Conservation (phyloP, 2,888 invertebrate species). For the Taphrorychus bicolor region DNA sequence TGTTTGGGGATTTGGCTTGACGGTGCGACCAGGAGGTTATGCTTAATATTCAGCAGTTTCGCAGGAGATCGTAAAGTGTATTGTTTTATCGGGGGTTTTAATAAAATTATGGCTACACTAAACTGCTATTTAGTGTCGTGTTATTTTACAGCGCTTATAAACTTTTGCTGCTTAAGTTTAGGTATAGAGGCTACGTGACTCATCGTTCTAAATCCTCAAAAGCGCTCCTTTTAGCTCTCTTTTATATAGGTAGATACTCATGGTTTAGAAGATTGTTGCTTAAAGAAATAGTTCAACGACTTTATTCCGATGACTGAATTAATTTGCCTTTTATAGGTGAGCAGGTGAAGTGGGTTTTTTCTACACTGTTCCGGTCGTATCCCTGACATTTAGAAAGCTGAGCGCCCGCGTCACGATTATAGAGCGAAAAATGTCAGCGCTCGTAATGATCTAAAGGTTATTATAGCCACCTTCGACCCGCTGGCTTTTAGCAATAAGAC, state of each 20-base stretch:
- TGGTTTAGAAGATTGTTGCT: neutral
- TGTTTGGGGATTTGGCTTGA: slow-evolving; percentile 5
- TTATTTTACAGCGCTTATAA: neutral
- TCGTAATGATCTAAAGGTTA: slow-evolving; percentile 27
- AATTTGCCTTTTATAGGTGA: neutral
- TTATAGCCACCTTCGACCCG: slow-evolving; percentile 18
- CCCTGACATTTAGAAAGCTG: slow-evolving; percentile 26
- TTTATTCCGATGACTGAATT: neutral
- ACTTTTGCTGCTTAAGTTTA: neutral
- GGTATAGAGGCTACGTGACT: neutral
- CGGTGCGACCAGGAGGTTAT: neutral
- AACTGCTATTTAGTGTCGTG: neutral
- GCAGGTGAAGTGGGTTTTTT: slow-evolving; percentile 1
- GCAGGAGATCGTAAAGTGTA: neutral
- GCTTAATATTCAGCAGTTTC: slow-evolving; percentile 8
- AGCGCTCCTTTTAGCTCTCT: neutral
- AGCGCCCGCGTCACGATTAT: slow-evolving; percentile 15
- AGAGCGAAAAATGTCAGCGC: slow-evolving; percentile 26
- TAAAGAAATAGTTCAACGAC: neutral
- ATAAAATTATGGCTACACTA: neutral
- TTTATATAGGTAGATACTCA: neutral
- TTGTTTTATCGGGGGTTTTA: slow-evolving; percentile 10
- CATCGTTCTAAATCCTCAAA: neutral
- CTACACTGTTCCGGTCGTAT: slow-evolving; percentile 8
- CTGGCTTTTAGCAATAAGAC: too few relatives aligned